Evolutionary conservation across 1,140 invertebrate genomes (phyloP), one percentile per base, ranked within the genome.

Genomic region (Zeugodacus cucurbitae): DNA sequence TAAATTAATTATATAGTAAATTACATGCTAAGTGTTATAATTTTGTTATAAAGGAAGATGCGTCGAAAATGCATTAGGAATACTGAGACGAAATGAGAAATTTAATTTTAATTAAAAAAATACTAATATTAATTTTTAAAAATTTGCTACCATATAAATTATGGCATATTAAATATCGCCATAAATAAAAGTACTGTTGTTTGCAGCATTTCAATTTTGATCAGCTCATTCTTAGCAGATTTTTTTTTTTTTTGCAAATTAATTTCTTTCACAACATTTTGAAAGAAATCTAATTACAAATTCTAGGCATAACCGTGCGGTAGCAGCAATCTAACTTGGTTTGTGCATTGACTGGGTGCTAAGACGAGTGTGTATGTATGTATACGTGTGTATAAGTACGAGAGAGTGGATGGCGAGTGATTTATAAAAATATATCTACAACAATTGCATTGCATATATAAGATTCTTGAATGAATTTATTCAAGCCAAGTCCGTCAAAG

Each of bases 171-270:
- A 74, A 74, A 22, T 74, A 74, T 74, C 5, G 34, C 34, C 67
- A 74, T 74, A 74, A 74, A 74, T 74, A 74, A 74, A 74, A 74
- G 37, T 41, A 74, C 34, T 74, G 67, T 74, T 74, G 67, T 17
- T 41, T 74, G 20, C 17, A 74, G 34, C 67, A n/a, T 74, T 74
- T 74, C 22, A 41, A 74, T 74, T 64, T 74, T 32, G 67, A 20
- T 22, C n/a, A 74, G 1, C 67, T 34, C 34, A 74, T 74, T 34
- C 17, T 4, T n/a, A 17, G 26, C 7, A 62, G 14, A 20, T 6
- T 11, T 74, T 37, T 74, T 11, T 29, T 64, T 64, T 74, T 74
- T 20, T n/a, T 62, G 58, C 1, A 74, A 41, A 22, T 74, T 74
- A 41, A 14, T 74, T 74, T 41, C 20, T 6, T 41, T 74, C 67